These are phyloP conservation scores for Sialia sialis DNA, from an alignment of 2,113 vertebrate species.

Conservation along the genomic window DNA sequence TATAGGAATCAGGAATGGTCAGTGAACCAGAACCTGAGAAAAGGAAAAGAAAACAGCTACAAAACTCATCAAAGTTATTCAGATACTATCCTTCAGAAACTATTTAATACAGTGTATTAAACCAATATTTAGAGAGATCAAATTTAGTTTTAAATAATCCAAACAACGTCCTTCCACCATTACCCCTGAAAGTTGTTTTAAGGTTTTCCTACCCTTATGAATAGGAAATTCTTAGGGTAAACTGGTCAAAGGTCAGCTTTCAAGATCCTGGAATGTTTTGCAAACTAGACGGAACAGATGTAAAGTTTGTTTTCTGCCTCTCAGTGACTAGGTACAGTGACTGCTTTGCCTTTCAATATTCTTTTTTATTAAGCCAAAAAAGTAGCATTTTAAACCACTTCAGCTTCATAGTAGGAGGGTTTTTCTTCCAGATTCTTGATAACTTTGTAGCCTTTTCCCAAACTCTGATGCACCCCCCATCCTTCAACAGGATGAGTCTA, in stretches of 20 bases:
- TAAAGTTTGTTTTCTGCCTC: neutral
- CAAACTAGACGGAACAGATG: neutral
- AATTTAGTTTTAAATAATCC: neutral
- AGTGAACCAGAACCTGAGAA: neutral
- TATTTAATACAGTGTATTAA: neutral
- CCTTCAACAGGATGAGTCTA: neutral
- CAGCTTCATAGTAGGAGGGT: neutral
- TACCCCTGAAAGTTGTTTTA: neutral
- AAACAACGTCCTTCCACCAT: neutral
- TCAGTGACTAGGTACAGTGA: neutral
- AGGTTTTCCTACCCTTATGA: neutral
- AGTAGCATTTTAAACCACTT: neutral
- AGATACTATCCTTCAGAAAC: neutral
- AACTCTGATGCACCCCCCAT: neutral
- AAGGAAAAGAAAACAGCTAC: neutral
- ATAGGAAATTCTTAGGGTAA: neutral
- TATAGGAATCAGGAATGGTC: neutral
- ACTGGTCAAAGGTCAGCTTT: neutral
- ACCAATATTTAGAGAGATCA: neutral
- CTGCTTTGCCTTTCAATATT: neutral
- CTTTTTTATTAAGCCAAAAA: neutral
- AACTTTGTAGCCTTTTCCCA: neutral
- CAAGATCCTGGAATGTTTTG: neutral
- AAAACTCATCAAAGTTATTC: neutral
- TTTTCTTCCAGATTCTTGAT: neutral